These are phyloP conservation scores for Acleris cristana DNA, from an alignment of 2,888 invertebrate genomes.

Conservation along the genomic window DNA sequence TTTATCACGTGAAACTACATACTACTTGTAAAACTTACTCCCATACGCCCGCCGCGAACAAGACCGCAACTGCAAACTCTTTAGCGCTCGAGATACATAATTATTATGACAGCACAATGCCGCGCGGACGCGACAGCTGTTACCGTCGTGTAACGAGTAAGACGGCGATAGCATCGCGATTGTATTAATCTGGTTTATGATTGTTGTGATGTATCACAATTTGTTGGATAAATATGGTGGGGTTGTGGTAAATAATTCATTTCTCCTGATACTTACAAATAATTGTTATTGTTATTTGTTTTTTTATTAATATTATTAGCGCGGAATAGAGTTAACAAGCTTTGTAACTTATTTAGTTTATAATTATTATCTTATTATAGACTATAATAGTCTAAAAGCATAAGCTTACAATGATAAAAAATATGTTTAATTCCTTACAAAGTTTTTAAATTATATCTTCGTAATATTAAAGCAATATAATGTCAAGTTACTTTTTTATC, in stretches of 20 bases:
- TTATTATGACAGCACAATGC: conserved; percentile 80
- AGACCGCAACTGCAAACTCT: conserved; percentile 58
- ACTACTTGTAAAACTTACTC: not conserved
- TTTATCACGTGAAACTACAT: too few species aligned
- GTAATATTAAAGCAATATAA: too few species aligned
- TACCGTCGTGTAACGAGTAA: conserved; percentile 55
- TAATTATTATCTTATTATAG: too few species aligned
- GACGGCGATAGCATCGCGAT: conserved; percentile 59
- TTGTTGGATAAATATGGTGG: conserved; percentile 1
- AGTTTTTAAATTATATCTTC: too few species aligned
- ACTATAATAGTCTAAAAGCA: too few species aligned
- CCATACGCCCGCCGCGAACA: conserved; percentile 44
- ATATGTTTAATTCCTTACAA: too few species aligned
- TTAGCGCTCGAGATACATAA: conserved; percentile 72
- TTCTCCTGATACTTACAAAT: not conserved
- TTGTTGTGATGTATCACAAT: conserved; percentile 44
- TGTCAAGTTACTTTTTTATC: too few species aligned
- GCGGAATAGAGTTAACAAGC: too few species aligned
- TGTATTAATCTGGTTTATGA: conserved; percentile 62
- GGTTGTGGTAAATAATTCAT: conserved; percentile 29
- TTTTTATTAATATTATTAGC: too few species aligned
- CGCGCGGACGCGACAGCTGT: conserved; percentile 57
- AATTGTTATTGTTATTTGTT: too few species aligned
- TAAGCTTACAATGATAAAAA: too few species aligned
- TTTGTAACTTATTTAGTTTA: too few species aligned